These are phyloP conservation scores for Brachymystax lenok DNA, from an alignment of 2,797 vertebrate genomes.

Conservation along the genomic window DNA sequence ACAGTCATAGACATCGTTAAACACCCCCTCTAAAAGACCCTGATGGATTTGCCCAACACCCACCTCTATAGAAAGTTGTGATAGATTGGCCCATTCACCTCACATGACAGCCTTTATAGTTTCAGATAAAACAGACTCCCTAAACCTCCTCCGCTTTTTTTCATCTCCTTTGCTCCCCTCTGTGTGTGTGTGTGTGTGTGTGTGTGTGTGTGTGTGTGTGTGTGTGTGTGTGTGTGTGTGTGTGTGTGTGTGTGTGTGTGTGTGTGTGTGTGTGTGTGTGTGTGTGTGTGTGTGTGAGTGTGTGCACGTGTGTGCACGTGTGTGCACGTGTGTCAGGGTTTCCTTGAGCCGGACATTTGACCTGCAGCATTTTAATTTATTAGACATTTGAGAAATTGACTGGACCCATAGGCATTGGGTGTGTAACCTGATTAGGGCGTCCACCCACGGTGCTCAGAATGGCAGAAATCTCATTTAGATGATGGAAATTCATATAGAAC, in stretches of 20 bases:
- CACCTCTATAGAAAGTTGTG: constrained; percentile 46
- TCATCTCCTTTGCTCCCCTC: constrained; percentile 41
- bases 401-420: no score
- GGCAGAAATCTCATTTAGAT: no score
- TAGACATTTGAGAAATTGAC: no score
- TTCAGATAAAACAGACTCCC: constrained; percentile 48
- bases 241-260: neutral
- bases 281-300: neutral
- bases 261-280: neutral
- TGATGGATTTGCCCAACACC: constrained; percentile 3
- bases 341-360: no score
- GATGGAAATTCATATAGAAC: no score
- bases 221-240: neutral
- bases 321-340: neutral
- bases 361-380: no score
- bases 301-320: neutral
- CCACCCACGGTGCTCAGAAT: no score
- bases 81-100: constrained; percentile 59
- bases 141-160: constrained; percentile 39
- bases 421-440: no score
- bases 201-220: neutral
- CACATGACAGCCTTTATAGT: constrained; percentile 55
- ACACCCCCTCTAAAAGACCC: constrained; percentile 1
- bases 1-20: constrained; percentile 46
- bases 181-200: neutral